Evolutionary conservation across 2,888 invertebrate species (phyloP), one percentile per base, ranked within the genome.

Genomic region (Crepidodera aurea): DNA sequence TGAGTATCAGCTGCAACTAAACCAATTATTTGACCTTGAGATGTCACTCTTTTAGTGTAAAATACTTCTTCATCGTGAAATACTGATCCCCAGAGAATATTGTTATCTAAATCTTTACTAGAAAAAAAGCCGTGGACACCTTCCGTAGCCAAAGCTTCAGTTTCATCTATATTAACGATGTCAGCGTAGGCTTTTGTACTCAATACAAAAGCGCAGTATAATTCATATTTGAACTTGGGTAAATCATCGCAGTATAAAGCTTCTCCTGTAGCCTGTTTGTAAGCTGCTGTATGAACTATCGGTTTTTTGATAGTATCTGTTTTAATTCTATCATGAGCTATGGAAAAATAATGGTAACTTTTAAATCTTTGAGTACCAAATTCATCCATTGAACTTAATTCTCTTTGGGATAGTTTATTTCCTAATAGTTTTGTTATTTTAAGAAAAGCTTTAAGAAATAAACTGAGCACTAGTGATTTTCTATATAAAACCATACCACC

Each of bases 221-320:
- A 82, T 78, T 97, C 96, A 50, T 89, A 88, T 73, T 88, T 86
- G 67, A 86, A 85, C 48, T 79, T 82, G 0, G 94, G 94, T 71
- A 95, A 90, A 76, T 98, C 98, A 77, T 96, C 96, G 68, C 91
- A 90, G 77, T 96, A 98, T 51, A 92, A 83, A 0, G 97, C 96
- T 83, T 97, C 96, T 1, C 96, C 93, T 0, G 94, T 91, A 0
- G 91, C 91, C 82, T 98, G 97, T 77, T 96, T 94, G 44, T 86
- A 85, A 0, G 93, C 95, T 5, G 96, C 91, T 48, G 85, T 80
- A 76, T 97, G 97, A 0, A 90, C 85, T 50, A 93, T 81, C 0
- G 96, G 92, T 60, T 90, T 84, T 0, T 96, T 94, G 13, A 97
- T 87, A 15, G 90, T 84, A 81, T 96, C 93, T 2, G 22, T 22